These are phyloP conservation scores for Takifugu rubripes DNA, from an alignment of 2,797 vertebrate species.

Conservation along the genomic window DNA sequence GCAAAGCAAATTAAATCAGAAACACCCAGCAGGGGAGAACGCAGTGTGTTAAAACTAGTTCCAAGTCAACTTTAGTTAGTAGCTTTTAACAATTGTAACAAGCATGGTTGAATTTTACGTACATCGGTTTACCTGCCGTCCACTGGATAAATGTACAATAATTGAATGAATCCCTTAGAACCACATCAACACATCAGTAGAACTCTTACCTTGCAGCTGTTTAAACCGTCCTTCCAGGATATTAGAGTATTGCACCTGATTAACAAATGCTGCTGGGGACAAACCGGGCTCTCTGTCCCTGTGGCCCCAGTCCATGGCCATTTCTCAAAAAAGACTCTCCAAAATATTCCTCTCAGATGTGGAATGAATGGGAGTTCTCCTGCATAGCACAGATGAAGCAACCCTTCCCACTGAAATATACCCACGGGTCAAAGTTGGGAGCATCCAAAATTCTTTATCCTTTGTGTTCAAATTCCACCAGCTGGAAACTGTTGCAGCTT, in stretches of 20 bases:
- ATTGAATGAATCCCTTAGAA: conserved; percentile 4
- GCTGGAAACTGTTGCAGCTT: conserved; percentile 37
- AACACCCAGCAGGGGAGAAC: not conserved
- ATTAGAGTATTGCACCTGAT: conserved; percentile 87
- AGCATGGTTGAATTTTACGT: too few species aligned
- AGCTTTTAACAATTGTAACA: not conserved
- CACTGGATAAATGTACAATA: not conserved
- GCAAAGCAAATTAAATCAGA: conserved; percentile 10
- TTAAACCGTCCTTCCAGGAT: conserved; percentile 92
- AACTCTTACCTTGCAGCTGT: conserved; percentile 89
- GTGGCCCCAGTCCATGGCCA: conserved; percentile 75
- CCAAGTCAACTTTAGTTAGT: not conserved
- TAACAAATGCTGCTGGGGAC: conserved; percentile 88
- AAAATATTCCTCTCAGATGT: conserved; percentile 42
- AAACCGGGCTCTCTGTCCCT: conserved; percentile 76
- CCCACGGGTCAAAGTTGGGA: conserved; percentile 1
- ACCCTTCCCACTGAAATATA: conserved; percentile 9
- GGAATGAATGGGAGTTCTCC: conserved; percentile 34
- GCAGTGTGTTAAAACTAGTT: not conserved
- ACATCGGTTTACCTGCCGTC: too few species aligned
- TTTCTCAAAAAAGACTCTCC: conserved; percentile 21
- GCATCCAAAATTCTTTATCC: conserved; percentile 41
- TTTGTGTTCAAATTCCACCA: conserved; percentile 24
- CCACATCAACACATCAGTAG: not conserved
- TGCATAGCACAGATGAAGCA: conserved; percentile 51